Base-by-base conservation (phyloP, 2,888 invertebrate species). In the Pammene aurita region DNA sequence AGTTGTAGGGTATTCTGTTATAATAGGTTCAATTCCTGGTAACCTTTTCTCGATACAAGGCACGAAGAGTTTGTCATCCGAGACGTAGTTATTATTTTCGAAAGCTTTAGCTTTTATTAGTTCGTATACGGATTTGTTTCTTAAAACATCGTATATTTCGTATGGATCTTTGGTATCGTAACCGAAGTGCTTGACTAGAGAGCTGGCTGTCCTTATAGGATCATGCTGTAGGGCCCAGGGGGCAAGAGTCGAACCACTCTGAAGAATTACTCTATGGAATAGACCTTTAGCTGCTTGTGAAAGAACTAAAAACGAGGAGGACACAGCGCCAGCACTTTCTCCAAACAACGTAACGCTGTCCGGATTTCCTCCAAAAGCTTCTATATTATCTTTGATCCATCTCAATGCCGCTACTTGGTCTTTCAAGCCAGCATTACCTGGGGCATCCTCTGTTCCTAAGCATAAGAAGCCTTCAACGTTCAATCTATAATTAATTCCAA, bases 381-480 rank as follows among this genome's bases (percentile, higher is more conserved):
- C 76, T 2, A 92, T 90, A 67, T 92, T 92, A 18, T 83, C 79
- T 73, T 82, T 81, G 14, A 92, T 81, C 92, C 92, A 92, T 68
- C 76, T 84, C 42, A 92, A 75, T 9, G 92, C 92, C 1, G 90
- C 90, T 67, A 91, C 78, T 74, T 92, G 92, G 73, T 92, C 92
- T 72, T 94, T 95, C 1, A 95, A 79, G 0, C 94, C 95, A 61
- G 94, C 94, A 77, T 95, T 95, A 4, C 95, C 95, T 0, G 95
- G 95, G 0, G 94, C 94, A 79, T 94, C 94, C 72, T 87, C 84
- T 13, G 94, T 94, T 11, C 94, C 94, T 0, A 94, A 89, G 62
- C 95, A 95, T 0, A 95, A 84, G 75, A 95, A 95, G 0, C 95
- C 95, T 76, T 94, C 86, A 0, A 94, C 92, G 4, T 93, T 94